Percentiles rank a stretch among this genome's conserved stretches.
Conservation (phyloP, 2,113 vertebrate species). For the Callospermophilus lateralis region DNA sequence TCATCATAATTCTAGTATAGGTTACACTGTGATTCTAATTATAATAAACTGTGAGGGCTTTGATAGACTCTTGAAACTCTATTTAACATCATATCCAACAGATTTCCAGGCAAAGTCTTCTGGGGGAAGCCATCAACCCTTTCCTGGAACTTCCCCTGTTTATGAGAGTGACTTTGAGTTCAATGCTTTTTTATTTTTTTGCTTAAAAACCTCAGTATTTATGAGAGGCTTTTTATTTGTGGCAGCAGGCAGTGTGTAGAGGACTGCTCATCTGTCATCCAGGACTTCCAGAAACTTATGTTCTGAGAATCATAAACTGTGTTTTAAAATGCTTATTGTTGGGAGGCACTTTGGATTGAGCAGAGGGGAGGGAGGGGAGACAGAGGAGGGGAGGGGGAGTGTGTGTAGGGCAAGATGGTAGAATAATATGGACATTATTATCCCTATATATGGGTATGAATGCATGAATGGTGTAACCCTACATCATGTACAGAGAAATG, state of each 20-base stretch:
- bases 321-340: not conserved
- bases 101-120: constrained; percentile 38
- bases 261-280: not conserved
- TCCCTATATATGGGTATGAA: too few relatives aligned
- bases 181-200: not conserved
- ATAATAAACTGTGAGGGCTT: not conserved
- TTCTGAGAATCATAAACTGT: not conserved
- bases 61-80: not conserved
- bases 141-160: constrained; percentile 6
- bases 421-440: too few relatives aligned
- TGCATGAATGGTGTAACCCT: too few relatives aligned
- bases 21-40: not conserved
- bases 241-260: not conserved
- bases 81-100: not conserved
- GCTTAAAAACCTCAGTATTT: not conserved
- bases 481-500: too few relatives aligned
- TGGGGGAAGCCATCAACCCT: not conserved
- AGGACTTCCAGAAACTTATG: not conserved
- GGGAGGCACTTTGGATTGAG: too few relatives aligned
- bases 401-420: too few relatives aligned
- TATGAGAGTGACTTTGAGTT: constrained; percentile 20
- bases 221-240: not conserved
- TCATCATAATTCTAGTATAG: not conserved
- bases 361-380: too few relatives aligned
- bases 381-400: too few relatives aligned